These are phyloP conservation scores for Archaeoteleia sp. DNA, from an alignment of 2,888 invertebrate genomes.

Conservation along the genomic window DNA sequence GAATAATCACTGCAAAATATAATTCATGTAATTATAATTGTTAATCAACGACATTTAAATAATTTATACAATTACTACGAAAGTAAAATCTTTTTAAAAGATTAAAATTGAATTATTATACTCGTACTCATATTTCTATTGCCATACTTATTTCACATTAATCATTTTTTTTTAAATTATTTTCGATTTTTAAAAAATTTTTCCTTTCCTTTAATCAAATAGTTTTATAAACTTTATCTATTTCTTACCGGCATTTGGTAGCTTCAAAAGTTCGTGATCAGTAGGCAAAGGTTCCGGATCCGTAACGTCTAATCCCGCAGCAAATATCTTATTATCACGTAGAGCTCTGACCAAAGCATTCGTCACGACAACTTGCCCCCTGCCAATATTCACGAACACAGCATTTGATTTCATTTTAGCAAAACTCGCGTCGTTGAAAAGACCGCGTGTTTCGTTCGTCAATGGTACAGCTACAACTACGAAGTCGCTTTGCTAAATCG, in stretches of 20 bases:
- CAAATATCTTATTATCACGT: constrained; percentile 83
- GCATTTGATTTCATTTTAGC: constrained; percentile 85
- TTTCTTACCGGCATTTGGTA: constrained; percentile 86
- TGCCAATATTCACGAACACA: constrained; percentile 85
- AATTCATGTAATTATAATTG: background rate
- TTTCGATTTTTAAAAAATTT: no score
- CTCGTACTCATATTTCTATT: no score
- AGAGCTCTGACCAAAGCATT: constrained; percentile 87
- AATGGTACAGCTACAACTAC: constrained; percentile 83
- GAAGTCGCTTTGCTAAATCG: constrained; percentile 83
- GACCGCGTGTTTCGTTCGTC: constrained; percentile 80
- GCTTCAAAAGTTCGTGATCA: constrained; percentile 84
- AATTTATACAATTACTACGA: no score
- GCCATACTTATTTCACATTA: no score
- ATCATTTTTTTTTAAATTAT: no score
- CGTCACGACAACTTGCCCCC: constrained; percentile 88
- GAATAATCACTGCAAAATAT: constrained; percentile 81
- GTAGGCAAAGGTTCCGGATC: constrained; percentile 92
- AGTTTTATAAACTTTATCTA: no score
- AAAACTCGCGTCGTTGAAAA: constrained; percentile 83
- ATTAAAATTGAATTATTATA: no score
- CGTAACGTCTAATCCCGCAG: constrained; percentile 94
- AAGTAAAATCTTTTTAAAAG: no score
- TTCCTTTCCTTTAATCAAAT: no score
- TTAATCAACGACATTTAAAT: background rate